A percentile compares a stretch with the other conserved stretches of the same genome.
Conservation (phyloP, 2,797 vertebrate genomes). For the Mallotus villosus region DNA sequence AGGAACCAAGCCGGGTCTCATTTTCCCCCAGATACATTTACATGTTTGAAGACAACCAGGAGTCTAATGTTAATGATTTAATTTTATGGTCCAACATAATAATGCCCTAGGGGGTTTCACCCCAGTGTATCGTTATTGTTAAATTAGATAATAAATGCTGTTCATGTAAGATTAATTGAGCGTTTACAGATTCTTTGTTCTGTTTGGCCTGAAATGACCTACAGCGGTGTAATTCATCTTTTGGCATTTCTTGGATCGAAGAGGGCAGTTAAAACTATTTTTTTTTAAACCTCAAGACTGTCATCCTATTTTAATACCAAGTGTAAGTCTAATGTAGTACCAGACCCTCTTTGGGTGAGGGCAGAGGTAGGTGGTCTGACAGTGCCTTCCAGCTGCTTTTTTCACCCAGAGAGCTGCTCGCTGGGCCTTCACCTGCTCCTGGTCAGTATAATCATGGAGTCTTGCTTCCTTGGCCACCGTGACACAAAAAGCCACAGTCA, state of each 20-base stretch:
- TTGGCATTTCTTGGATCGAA: too few species aligned
- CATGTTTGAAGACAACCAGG: not conserved
- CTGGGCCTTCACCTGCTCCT: conserved; percentile 72
- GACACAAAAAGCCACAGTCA: conserved; percentile 22
- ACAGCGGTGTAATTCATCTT: too few species aligned
- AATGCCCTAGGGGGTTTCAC: not conserved
- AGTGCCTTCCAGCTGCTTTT: conserved; percentile 52
- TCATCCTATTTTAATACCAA: not conserved
- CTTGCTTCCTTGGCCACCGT: conserved; percentile 66
- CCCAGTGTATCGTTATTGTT: not conserved
- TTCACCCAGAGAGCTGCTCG: conserved; percentile 71
- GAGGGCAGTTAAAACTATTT: too few species aligned
- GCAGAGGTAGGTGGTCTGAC: conserved; percentile 6
- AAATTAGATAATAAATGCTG: not conserved
- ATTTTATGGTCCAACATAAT: not conserved
- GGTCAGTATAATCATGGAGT: conserved; percentile 71
- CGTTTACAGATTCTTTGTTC: too few species aligned
- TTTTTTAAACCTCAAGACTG: not conserved
- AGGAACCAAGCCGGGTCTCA: not conserved
- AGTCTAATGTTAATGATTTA: not conserved
- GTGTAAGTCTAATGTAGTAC: not conserved
- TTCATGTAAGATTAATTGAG: not conserved
- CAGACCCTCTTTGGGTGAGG: not conserved
- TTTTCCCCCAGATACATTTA: not conserved
- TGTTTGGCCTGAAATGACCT: too few species aligned